Base-by-base conservation (phyloP, 2,888 invertebrate genomes). In the Lissonota sp. region DNA sequence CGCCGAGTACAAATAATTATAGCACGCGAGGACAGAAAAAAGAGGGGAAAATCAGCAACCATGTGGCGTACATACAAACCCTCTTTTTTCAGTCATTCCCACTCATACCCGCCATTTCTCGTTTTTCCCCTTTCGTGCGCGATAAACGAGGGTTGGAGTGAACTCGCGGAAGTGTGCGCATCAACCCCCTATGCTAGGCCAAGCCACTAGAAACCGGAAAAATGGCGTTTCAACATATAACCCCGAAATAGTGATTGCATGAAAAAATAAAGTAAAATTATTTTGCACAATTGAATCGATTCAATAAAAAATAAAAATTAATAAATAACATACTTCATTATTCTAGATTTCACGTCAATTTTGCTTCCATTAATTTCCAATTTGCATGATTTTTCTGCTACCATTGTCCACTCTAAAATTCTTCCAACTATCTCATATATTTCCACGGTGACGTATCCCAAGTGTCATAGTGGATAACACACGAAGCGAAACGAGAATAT, bases 31-130 rank as follows among this genome's bases (percentile, higher is more conserved):
- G 16, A 71, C 71, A 63, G 55, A 58, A 44, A 71, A 55, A 60
- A 66, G 66, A 62, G 74, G 77, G 62, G 60, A 69, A 75, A 79
- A 76, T 77, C 72, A 77, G 82, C 84, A 84, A 84, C 86, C 88
- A 88, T 87, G 89, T 88, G 88, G 88, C 82, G 84, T 84, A 84
- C 82, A 85, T 55, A 7, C 8, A 14, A 40, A 57, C 46, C 14
- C 14, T 4, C 42, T 4, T 5, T 14, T 46, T 53, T 37, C 51
- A 53, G 39, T 55, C 44, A 14, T 37, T 44, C 49, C n/a, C 42
- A 40, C 49, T 26, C 16, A 6, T 44, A 12, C 72, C 40, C 46
- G 5, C 12, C 42, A 57, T 55, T 66, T 44, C 40, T 49, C 12
- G 49, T 49, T 60, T 60, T 14, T 40, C 51, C 55, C 55, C 12